phyloP scores from a whole-genome alignment of 2,113 vertebrate genomes.

The Clarias magur region DNA sequence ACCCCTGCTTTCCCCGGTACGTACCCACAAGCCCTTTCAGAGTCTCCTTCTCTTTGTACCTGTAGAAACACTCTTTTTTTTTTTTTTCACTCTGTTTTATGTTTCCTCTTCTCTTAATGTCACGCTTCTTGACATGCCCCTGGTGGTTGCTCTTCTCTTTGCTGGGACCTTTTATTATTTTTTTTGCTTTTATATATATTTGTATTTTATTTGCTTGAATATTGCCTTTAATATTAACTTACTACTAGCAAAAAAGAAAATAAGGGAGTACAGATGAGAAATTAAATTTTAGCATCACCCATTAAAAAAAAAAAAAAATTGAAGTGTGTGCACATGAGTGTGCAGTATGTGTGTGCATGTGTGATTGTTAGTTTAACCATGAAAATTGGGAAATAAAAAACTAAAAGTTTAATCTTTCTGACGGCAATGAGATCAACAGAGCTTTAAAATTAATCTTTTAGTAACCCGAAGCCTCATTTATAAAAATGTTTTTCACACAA shows the following conservation, averaged over 20 bases:
- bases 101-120: conserved; percentile 66
- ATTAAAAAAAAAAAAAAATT: not conserved
- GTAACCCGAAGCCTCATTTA: not conserved
- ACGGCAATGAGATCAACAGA: not conserved
- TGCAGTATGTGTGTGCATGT: not conserved
- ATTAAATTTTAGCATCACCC: not conserved
- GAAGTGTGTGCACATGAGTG: not conserved
- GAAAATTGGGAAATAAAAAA: not conserved
- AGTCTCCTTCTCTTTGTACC: conserved; percentile 85
- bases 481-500: not conserved
- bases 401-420: not conserved
- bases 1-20: conserved; percentile 99
- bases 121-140: conserved; percentile 68
- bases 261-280: not conserved
- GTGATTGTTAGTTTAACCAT: not conserved
- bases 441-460: not conserved
- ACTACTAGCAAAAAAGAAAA: not conserved
- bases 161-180: conserved; percentile 55
- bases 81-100: conserved; percentile 65
- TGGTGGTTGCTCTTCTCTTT: conserved; percentile 75
- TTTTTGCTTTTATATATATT: not conserved
- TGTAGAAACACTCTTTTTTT: conserved; percentile 72
- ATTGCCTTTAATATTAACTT: not conserved
- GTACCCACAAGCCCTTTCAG: conserved; percentile 89
- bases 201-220: not conserved